phyloP scores from a whole-genome alignment of 2,113 vertebrate genomes.

The Nothocercus nigrocapillus region DNA sequence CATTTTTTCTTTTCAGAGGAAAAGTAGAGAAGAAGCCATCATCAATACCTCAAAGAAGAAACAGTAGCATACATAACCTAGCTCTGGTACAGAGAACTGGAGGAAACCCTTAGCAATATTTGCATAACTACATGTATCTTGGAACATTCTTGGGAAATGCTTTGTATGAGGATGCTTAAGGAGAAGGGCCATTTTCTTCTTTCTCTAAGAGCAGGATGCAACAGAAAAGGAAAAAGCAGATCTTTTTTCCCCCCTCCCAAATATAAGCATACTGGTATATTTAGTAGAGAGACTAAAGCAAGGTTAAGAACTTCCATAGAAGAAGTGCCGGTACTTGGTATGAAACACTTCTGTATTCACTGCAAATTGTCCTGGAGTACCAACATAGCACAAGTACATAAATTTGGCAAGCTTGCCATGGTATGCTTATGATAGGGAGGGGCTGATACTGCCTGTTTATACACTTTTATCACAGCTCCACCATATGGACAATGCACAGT shows the following conservation, averaged over 20 bases:
- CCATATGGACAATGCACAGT: too few species aligned
- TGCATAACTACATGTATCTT: not conserved
- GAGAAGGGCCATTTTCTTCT: not conserved
- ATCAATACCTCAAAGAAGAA: not conserved
- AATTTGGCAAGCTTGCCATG: not conserved
- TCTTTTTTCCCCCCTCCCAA: too few species aligned
- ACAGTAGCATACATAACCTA: not conserved
- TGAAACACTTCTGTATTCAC: not conserved
- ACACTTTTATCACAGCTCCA: not conserved
- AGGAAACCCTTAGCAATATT: not conserved
- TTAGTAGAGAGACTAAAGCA: not conserved
- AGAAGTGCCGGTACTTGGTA: not conserved
- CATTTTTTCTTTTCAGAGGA: not conserved
- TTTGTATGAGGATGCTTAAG: not conserved
- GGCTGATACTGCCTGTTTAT: not conserved
- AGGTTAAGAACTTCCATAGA: not conserved
- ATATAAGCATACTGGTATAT: not conserved
- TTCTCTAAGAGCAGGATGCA: not conserved
- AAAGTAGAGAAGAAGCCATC: not conserved
- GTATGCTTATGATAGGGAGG: not conserved
- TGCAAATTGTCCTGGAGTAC: not conserved
- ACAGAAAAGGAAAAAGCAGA: not conserved
- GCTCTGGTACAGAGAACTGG: too few species aligned
- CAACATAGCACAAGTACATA: not conserved
- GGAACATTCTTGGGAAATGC: not conserved